Percentiles rank a stretch among this genome's conserved stretches.
Evolutionary conservation across 2,888 invertebrate genomes (phyloP).

Genomic region (Ophion obscuratus): DNA sequence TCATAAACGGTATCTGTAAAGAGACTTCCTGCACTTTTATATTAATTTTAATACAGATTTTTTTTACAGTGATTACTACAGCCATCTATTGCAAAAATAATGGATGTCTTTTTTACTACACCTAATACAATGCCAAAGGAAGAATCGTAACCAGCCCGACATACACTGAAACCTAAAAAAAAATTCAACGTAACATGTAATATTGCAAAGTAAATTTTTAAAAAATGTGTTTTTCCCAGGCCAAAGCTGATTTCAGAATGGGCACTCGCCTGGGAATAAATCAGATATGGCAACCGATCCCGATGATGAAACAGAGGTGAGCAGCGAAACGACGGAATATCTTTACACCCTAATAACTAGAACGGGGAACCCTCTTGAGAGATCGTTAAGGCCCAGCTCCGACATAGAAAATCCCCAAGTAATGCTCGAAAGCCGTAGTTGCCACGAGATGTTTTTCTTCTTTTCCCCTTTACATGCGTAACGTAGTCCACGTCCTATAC

Average conservation of each 20-base stretch:
- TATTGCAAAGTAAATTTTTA: neutral
- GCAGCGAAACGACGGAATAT: slow-evolving; percentile 15
- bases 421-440: slow-evolving; percentile 54
- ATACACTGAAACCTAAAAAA: too few species aligned
- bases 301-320: slow-evolving; percentile 81
- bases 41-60: too few species aligned
- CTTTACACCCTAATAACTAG: neutral
- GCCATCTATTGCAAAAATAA: too few species aligned
- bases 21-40: too few species aligned
- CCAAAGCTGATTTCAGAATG: slow-evolving; percentile 89
- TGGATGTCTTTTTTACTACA: too few species aligned
- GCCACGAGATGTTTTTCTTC: slow-evolving; percentile 1
- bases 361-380: neutral
- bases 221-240: slow-evolving; percentile 84
- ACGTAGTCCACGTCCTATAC: slow-evolving; percentile 4
- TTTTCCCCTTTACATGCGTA: neutral
- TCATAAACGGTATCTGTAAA: too few species aligned
- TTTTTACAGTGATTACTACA: too few species aligned
- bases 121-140: neutral
- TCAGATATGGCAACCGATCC: slow-evolving; percentile 87
- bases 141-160: neutral
- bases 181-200: neutral
- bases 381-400: neutral
- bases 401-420: slow-evolving; percentile 27
- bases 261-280: slow-evolving; percentile 88